Conservation (phyloP, 2,113 vertebrate genomes). For the Pseudorhombus dupliciocellatus region DNA sequence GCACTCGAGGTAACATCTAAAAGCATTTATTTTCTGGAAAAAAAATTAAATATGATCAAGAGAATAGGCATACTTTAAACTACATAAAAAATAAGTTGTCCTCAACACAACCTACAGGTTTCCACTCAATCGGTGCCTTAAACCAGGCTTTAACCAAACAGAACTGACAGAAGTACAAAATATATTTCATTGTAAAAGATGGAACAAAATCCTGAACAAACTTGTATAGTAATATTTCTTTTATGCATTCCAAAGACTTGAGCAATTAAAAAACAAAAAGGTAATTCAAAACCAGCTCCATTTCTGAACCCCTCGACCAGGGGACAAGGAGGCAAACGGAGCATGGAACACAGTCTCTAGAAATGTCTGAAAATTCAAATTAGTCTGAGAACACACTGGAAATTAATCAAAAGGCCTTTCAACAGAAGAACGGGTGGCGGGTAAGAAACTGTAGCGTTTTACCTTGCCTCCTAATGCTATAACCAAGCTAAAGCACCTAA, state of each 20-base stretch:
- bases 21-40: conserved; percentile 93
- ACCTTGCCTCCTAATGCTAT: conserved; percentile 22
- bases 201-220: conserved; percentile 48
- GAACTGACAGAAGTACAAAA: conserved; percentile 50
- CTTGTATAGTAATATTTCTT: conserved; percentile 47
- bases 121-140: conserved; percentile 28
- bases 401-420: conserved; percentile 39
- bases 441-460: conserved; percentile 21
- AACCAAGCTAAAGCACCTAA: conserved; percentile 35
- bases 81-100: conserved; percentile 48
- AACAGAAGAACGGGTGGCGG: conserved; percentile 15
- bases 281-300: conserved; percentile 7
- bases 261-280: conserved; percentile 33
- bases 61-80: conserved; percentile 70
- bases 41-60: conserved; percentile 87
- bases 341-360: conserved; percentile 18
- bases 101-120: conserved; percentile 27
- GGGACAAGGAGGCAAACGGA: conserved; percentile 14
- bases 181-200: conserved; percentile 49
- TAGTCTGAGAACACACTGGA: conserved; percentile 18
- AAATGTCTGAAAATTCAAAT: conserved; percentile 15
- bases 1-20: conserved; percentile 78
- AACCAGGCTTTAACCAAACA: conserved; percentile 25
- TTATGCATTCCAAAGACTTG: conserved; percentile 54
- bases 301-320: conserved; percentile 24